These are phyloP conservation scores for Capricornis sumatraensis DNA, from an alignment of 2,113 vertebrate genomes.

Conservation along the genomic window DNA sequence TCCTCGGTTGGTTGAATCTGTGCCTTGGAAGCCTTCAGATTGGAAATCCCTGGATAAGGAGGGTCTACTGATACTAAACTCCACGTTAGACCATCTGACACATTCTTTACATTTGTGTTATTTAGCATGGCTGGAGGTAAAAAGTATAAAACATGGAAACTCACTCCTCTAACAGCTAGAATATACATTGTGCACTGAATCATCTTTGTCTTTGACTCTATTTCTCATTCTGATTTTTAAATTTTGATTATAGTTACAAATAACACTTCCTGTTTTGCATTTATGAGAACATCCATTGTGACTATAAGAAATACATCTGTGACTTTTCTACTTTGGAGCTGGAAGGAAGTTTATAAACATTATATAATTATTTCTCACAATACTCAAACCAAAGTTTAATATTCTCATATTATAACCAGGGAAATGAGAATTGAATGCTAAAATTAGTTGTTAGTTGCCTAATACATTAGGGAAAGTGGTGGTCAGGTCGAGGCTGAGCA, in stretches of 20 bases:
- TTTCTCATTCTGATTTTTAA: not conserved
- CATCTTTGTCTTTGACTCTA: not conserved
- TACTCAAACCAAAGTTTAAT: not conserved
- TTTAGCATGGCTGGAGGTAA: not conserved
- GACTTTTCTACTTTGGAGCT: not conserved
- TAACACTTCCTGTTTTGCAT: not conserved
- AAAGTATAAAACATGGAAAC: not conserved
- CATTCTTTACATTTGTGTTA: not conserved
- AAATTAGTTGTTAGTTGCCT: not conserved
- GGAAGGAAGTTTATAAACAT: not conserved
- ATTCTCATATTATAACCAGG: not conserved
- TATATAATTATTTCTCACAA: constrained; percentile 53
- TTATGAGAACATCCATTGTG: not conserved
- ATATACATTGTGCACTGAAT: not conserved
- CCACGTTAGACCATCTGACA: not conserved
- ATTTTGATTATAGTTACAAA: not conserved
- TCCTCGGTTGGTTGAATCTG: not conserved
- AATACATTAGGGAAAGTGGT: not conserved
- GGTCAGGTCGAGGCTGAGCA: not conserved
- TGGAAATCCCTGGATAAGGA: not conserved
- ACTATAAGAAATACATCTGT: not conserved
- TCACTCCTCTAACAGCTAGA: not conserved
- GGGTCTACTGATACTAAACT: not conserved
- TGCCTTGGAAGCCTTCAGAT: not conserved
- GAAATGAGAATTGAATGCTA: not conserved